Conservation (phyloP, 2,888 invertebrate species). For the Pachliopta kotzebuea region DNA sequence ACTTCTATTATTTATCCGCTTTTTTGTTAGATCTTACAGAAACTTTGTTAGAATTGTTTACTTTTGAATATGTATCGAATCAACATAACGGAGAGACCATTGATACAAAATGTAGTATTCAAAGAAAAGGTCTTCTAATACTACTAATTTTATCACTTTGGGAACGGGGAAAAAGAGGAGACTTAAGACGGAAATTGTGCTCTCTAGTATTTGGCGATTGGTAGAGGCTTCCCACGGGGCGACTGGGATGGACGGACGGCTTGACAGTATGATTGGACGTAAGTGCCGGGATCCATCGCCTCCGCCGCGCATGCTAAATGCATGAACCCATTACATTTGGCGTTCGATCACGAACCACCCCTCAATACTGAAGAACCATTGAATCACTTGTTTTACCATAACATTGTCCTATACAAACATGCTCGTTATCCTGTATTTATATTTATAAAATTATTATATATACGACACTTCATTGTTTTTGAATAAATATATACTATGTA, state of each 20-base stretch:
- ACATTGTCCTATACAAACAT: not conserved
- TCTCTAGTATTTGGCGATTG: slow-evolving; percentile 37
- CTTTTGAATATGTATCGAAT: too few species aligned
- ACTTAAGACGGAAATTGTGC: slow-evolving; percentile 6
- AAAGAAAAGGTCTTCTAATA: not conserved
- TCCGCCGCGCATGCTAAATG: slow-evolving; percentile 55
- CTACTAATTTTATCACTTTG: not conserved
- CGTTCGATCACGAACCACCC: slow-evolving; percentile 65
- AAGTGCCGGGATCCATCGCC: slow-evolving; percentile 57
- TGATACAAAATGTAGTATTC: not conserved
- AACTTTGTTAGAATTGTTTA: too few species aligned
- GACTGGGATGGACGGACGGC: slow-evolving; percentile 47
- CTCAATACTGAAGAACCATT: slow-evolving; percentile 25
- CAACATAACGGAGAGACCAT: too few species aligned
- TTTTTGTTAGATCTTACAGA: too few species aligned
- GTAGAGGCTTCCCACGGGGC: slow-evolving; percentile 60
- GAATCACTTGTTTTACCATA: not conserved
- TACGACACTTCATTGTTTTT: too few species aligned
- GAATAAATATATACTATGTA: too few species aligned
- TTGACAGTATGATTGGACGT: slow-evolving; percentile 72
- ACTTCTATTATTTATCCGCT: too few species aligned
- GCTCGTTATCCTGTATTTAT: too few species aligned
- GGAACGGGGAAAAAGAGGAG: not conserved
- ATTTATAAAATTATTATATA: too few species aligned
- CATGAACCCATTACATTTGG: slow-evolving; percentile 63